These are phyloP conservation scores for Geotrupes spiniger DNA, from an alignment of 2,888 invertebrate genomes.

Conservation along the genomic window DNA sequence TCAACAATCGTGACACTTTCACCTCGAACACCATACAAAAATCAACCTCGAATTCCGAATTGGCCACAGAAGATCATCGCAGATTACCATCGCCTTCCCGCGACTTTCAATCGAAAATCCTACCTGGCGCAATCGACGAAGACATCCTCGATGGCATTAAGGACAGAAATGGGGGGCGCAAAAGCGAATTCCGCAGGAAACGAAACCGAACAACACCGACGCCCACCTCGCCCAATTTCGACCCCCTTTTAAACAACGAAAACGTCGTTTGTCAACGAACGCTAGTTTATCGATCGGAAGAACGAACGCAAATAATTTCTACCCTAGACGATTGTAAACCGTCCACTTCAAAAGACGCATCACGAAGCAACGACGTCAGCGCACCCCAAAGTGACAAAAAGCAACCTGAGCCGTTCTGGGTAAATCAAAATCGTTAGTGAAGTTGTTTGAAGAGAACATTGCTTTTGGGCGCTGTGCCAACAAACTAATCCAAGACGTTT, in stretches of 20 bases:
- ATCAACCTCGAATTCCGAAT: conserved; percentile 48
- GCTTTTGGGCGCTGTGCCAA: neutral
- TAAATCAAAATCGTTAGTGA: conserved; percentile 27
- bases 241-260: neutral
- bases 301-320: too few species aligned
- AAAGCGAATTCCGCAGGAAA: conserved; percentile 21
- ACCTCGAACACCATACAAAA: conserved; percentile 35
- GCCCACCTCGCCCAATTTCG: too few species aligned
- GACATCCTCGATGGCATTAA: conserved; percentile 63
- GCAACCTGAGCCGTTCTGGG: conserved; percentile 36
- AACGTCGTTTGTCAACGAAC: neutral
- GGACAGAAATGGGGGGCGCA: conserved; percentile 22
- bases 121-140: conserved; percentile 35
- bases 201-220: neutral
- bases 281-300: too few species aligned
- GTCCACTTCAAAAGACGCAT: neutral
- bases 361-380: neutral
- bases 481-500: too few species aligned
- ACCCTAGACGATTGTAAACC: too few species aligned
- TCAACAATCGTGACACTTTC: neutral
- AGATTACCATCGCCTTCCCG: conserved; percentile 50
- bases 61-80: conserved; percentile 51
- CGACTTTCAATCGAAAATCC: conserved; percentile 8
- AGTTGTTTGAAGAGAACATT: neutral
- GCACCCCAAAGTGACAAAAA: conserved; percentile 7